Base-by-base conservation (phyloP, 2,113 vertebrate species). In the Ceyx melanurus region DNA sequence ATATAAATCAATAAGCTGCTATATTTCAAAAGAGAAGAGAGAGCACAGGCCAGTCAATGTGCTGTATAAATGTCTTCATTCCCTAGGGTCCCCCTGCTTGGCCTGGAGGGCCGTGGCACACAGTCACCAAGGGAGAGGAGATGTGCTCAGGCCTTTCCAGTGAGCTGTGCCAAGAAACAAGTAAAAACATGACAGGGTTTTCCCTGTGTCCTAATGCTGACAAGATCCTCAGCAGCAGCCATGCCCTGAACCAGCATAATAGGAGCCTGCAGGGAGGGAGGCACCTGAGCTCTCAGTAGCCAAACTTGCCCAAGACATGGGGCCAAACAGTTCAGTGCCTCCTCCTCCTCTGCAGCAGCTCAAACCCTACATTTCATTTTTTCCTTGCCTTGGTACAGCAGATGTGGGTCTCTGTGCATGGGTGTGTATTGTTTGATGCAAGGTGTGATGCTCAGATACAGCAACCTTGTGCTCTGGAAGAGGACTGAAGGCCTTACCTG, bases 1-100 rank as follows among this genome's bases (percentile, higher is more conserved):
- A 94, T 86, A 96, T 94, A 96, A 96, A 96, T 96, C 96, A 96
- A 96, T 96, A 83, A 71, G 65, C 90, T 42, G 96, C 95, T 84
- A 68, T 81, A 95, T 95, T 96, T 96, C 96, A 93, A 33, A 48
- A 31, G 48, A 65, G 74, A 40, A 33, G 86, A 82, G 86, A 80
- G 57, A 86, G 83, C 65, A n/a, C 23, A 10, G 79, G 82, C 19
- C 60, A 46, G 40, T 81, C 93, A 61, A 33, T 53, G 86, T 3
- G 73, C 83, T 15, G 12, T 8, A 43, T 33, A 68, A 93, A 96
- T 72, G 88, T 95, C 93, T 96, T 67, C 73, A 95, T 96, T 82
- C 93, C 94, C 90, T 0, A 1, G 70, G 65, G 70, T 88, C 56
- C 29, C 81, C 71, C 57, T 40, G n/a, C 20, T 67, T 66, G 89